Base-by-base conservation (phyloP, 2,113 vertebrate species). In the Ailurus styani region DNA sequence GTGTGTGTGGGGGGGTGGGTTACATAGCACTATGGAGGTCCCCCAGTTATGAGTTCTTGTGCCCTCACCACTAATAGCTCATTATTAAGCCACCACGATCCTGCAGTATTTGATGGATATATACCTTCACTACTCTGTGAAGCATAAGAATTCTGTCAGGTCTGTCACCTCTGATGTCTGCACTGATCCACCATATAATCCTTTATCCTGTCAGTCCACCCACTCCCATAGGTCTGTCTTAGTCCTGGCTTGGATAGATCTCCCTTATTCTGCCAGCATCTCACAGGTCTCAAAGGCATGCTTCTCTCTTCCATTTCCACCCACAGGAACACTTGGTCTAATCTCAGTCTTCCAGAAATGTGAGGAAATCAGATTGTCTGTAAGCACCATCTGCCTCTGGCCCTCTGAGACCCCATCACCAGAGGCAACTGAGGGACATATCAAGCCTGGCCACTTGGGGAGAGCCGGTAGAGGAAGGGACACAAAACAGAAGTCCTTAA, bases 61-160 rank as follows among this genome's bases (percentile, higher is more conserved):
- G 1, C 1, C 10, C 2, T 42, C 4, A 3, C 21, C 20, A 8
- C 10, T 27, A 1, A 11, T 15, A 52, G 9, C 52, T 45, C 0
- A 1, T 50, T 54, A 17, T 70, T 70, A 52, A 81, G 42, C 68
- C 52, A 1, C 25, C 2, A 1, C 9, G 14, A 60, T 37, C 72
- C 27, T 81, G 52, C 27, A 4, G 3, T 25, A 27, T 27, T 11
- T n/a, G 20, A 7, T 5, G 6, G 6, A 29, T 47, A 17, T 83
- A 1, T 15, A 4, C 47, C 57, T 70, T 45, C 21, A 18, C 9
- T 64, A 18, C 23, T 31, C 20, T 54, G 0, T 18, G 62, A 52
- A 40, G 3, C 23, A 1, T 25, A 9, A 47, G 37, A 54, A 31
- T 50, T 78, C 52, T 15, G 6, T n/a, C 15, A 21, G 60, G 14